phyloP scores from a whole-genome alignment of 2,113 vertebrate species.

The Dipodomys stephensi region DNA sequence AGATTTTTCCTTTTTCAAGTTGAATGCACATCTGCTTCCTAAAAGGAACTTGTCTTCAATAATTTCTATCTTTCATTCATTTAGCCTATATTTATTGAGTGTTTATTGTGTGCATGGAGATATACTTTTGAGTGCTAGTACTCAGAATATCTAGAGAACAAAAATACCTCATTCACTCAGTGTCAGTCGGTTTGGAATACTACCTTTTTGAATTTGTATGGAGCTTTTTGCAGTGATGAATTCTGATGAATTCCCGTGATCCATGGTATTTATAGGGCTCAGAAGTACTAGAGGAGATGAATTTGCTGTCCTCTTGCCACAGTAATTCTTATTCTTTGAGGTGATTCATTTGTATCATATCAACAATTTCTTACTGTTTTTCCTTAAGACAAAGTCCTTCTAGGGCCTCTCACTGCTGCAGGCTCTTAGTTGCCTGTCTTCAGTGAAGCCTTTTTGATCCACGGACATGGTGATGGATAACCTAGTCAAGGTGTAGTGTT shows the following conservation, averaged over 20 bases:
- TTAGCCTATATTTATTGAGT: conserved; percentile 30
- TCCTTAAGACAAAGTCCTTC: background rate
- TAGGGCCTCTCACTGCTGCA: background rate
- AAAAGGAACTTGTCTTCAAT: conserved; percentile 20
- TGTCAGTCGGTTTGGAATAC: background rate
- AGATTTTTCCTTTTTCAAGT: conserved; percentile 55
- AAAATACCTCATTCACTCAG: background rate
- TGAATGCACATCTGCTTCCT: conserved; percentile 25
- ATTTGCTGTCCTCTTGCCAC: background rate
- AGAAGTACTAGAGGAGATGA: background rate
- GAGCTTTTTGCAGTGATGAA: background rate
- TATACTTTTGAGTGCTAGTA: conserved; percentile 50
- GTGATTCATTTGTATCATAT: background rate
- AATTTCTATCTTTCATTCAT: conserved; percentile 20
- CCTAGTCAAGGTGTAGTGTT: background rate
- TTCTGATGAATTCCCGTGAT: conserved; percentile 9
- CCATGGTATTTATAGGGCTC: background rate
- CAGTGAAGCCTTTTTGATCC: background rate
- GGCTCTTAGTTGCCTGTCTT: background rate
- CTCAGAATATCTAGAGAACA: conserved; percentile 21
- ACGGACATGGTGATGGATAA: background rate
- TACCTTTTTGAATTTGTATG: conserved; percentile 34
- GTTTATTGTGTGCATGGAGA: background rate
- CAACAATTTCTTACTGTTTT: background rate
- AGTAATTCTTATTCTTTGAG: background rate